Evolutionary conservation across 2,113 vertebrate species (phyloP), one percentile per base, ranked within the genome.

Genomic region (Eudyptes chrysolophus): DNA sequence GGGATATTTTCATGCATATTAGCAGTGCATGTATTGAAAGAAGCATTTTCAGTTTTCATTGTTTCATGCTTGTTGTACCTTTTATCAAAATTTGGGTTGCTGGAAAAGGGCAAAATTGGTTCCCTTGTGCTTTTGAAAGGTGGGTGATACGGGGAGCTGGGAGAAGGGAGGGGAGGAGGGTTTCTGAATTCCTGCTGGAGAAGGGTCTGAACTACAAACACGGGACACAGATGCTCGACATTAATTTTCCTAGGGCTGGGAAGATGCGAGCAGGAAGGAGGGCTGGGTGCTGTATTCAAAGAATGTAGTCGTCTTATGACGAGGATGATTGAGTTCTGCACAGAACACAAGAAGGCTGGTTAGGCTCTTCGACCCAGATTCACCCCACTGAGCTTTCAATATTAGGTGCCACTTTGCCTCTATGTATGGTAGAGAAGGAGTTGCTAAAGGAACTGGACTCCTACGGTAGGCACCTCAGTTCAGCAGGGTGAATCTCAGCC

Each of bases 11-110:
- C 75, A 48, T 30, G 92, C 36, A 13, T 84, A 9, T 90, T 79
- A 40, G 85, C 77, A 60, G 64, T 54, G 92, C 90, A 70, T 16
- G 42, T 32, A 4, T 58, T 48, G n/a, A 79, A 82, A 48, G 88
- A 66, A 92, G 64, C 81, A 90, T 90, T 95, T 72, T n/a, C 78
- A 92, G 61, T 69, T 95, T 42, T 95, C 96, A 77, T 95, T 81
- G 87, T 70, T 89, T 78, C 84, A 78, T 4, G 25, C 75, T 90
- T 65, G 19, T 69, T 93, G n/a, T 57, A 34, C 34, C 38, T 87
- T 71, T 69, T 36, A 51, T 78, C 34, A 48, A 87, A 84, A n/a
- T 44, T 87, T 24, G 91, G 72, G 86, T 90, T 87, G 49, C 79
- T 93, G 96, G 66, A 60, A 87, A 87, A 84, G 79, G 65, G 24